Evolutionary conservation across 2,113 vertebrate species (phyloP).

Genomic region (Gallinago undulata): DNA sequence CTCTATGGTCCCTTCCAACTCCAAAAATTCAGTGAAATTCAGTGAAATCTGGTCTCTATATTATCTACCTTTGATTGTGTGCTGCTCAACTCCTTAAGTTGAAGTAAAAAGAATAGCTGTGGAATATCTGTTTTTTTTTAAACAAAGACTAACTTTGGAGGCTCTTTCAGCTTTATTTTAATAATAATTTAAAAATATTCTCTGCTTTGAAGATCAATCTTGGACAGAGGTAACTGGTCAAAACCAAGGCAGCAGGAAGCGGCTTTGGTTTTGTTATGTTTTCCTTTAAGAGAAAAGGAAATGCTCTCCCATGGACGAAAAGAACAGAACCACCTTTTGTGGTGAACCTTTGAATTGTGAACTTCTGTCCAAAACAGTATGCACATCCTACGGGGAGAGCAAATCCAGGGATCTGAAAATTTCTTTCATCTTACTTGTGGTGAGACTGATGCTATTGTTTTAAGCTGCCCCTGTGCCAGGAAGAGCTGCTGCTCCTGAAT

Average conservation of each 20-base stretch:
- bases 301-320: neutral
- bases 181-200: neutral
- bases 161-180: neutral
- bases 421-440: neutral
- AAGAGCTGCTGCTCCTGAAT: neutral
- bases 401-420: neutral
- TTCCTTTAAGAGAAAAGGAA: neutral
- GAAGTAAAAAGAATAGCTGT: too few species aligned
- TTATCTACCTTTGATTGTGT: too few species aligned
- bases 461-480: neutral
- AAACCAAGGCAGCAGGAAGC: neutral
- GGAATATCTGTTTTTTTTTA: too few species aligned
- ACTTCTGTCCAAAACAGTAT: neutral
- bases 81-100: too few species aligned
- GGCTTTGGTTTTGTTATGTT: neutral
- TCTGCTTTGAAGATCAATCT: neutral
- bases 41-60: too few species aligned
- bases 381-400: neutral
- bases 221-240: neutral
- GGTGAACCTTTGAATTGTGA: neutral
- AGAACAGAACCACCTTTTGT: neutral
- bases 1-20: too few species aligned
- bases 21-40: too few species aligned
- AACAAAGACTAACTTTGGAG: too few species aligned
- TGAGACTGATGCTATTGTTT: neutral